Conservation (phyloP, 2,113 vertebrate genomes). For the Apteryx mantelli region DNA sequence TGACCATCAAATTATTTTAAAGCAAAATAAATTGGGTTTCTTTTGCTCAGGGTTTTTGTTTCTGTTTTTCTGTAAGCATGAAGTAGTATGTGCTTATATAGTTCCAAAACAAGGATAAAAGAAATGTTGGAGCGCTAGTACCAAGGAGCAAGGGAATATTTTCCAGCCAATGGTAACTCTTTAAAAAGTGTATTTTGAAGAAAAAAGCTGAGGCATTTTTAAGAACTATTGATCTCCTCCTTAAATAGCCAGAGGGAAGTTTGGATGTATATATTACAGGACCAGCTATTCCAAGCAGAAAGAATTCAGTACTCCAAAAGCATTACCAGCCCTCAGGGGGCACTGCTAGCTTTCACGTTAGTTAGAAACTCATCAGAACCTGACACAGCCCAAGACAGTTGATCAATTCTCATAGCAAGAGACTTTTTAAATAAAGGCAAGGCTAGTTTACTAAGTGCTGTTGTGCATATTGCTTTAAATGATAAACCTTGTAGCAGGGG, state of each 20-base stretch:
- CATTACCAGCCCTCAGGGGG: background rate
- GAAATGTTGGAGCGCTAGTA: background rate
- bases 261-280: background rate
- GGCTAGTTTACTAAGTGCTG: background rate
- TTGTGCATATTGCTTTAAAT: background rate
- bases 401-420: background rate
- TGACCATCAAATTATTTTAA: background rate
- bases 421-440: background rate
- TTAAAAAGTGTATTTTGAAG: background rate
- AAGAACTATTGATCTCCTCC: constrained; percentile 1
- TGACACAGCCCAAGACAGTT: background rate
- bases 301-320: background rate
- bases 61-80: background rate
- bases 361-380: background rate
- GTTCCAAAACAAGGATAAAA: background rate
- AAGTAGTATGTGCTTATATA: background rate
- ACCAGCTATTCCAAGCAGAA: constrained; percentile 26
- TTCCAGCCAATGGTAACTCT: background rate
- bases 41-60: background rate
- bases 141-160: background rate
- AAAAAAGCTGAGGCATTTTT: background rate
- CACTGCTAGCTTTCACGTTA: background rate
- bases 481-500: background rate
- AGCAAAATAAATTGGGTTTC: background rate
- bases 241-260: constrained; percentile 25